phyloP scores from a whole-genome alignment of 2,888 invertebrate species.

The Xylota segnis region DNA sequence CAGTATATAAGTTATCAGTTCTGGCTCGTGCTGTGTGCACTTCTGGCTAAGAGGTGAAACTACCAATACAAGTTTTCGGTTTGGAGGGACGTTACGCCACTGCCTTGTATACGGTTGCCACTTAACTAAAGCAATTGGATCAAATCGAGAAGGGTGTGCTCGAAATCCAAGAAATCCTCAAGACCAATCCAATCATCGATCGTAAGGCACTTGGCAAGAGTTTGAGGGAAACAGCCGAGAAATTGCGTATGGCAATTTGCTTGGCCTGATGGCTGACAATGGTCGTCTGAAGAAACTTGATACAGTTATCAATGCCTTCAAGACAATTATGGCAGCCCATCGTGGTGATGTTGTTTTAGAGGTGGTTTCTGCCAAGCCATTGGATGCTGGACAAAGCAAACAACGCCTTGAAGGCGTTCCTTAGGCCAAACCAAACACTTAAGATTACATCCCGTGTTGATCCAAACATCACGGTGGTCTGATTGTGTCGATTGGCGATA shows the following conservation, averaged over 20 bases:
- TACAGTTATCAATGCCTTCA: conserved; percentile 93
- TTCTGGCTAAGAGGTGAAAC: conserved; percentile 87
- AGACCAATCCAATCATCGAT: conserved; percentile 94
- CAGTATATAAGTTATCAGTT: conserved; percentile 82
- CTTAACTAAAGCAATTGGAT: conserved; percentile 94
- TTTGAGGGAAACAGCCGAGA: conserved; percentile 87
- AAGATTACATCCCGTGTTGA: conserved; percentile 93
- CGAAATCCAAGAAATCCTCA: conserved; percentile 90
- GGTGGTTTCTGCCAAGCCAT: conserved; percentile 94
- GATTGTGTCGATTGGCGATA: conserved; percentile 97
- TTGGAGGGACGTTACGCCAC: conserved; percentile 98
- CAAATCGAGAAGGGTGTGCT: conserved; percentile 95
- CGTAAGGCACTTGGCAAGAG: conserved; percentile 91
- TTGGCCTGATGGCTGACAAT: conserved; percentile 95
- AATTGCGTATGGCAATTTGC: conserved; percentile 89
- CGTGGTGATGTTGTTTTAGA: conserved; percentile 97
- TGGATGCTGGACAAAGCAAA: conserved; percentile 91
- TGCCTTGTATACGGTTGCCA: conserved; percentile 97
- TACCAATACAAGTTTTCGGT: conserved; percentile 97
- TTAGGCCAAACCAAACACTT: conserved; percentile 93
- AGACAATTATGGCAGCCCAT: conserved; percentile 97
- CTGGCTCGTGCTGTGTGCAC: conserved; percentile 81
- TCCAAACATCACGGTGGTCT: conserved; percentile 95
- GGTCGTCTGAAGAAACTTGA: conserved; percentile 93
- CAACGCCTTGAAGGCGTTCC: conserved; percentile 93